These are phyloP conservation scores for Pinna nobilis DNA, from an alignment of 1,140 invertebrate genomes.

Conservation along the genomic window DNA sequence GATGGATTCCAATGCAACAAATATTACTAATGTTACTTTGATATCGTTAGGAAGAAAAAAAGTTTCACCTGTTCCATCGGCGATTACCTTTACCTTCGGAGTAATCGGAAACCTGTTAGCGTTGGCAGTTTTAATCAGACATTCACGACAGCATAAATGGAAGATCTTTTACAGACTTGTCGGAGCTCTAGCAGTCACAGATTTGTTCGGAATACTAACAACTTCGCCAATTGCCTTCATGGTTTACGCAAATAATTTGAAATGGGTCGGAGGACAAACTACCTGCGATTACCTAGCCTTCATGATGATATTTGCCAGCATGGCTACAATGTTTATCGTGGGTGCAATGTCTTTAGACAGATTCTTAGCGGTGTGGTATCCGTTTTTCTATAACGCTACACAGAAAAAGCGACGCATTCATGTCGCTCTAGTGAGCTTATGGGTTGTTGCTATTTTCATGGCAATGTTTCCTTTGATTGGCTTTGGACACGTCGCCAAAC, in stretches of 20 bases:
- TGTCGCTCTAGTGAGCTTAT: conserved; percentile 49
- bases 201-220: conserved; percentile 67
- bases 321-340: conserved; percentile 67
- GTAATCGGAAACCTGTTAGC: conserved; percentile 31
- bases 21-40: conserved; percentile 1
- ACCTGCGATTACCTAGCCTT: conserved; percentile 63
- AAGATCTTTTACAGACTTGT: conserved; percentile 42
- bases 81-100: conserved; percentile 16
- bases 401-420: conserved; percentile 54
- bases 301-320: conserved; percentile 60
- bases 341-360: conserved; percentile 68
- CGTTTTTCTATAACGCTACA: conserved; percentile 61
- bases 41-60: not conserved
- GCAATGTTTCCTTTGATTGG: conserved; percentile 61
- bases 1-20: no score
- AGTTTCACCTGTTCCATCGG: conserved; percentile 3
- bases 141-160: conserved; percentile 35
- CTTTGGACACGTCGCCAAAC: conserved; percentile 59
- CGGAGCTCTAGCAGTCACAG: conserved; percentile 56
- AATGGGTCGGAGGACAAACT: conserved; percentile 56
- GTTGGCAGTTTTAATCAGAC: conserved; percentile 14
- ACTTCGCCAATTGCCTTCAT: conserved; percentile 62
- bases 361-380: conserved; percentile 64
- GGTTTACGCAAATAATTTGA: conserved; percentile 56
- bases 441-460: conserved; percentile 44